Conservation (phyloP, 1,140 invertebrate species). For the Eubasilissa regina region DNA sequence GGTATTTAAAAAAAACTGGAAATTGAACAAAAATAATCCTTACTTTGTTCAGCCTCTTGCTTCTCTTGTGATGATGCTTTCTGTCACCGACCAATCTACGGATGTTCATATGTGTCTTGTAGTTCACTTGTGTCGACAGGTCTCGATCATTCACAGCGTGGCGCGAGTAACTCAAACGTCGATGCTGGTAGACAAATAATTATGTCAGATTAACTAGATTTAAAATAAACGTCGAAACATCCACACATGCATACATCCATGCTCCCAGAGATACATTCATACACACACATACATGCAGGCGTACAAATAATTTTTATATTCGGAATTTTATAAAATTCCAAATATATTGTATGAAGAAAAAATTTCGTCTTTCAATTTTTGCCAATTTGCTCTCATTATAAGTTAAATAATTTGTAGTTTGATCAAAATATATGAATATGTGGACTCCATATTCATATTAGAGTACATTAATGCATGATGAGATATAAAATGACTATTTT, state of each 20-base stretch:
- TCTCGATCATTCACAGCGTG: slow-evolving; percentile 92
- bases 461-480: too few relatives aligned
- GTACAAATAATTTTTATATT: background rate
- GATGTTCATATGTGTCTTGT: slow-evolving; percentile 93
- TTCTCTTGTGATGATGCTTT: slow-evolving; percentile 85
- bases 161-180: slow-evolving; percentile 90
- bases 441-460: too few relatives aligned
- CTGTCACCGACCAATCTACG: slow-evolving; percentile 87
- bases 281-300: slow-evolving; percentile 34
- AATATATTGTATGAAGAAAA: too few relatives aligned
- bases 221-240: slow-evolving; percentile 30
- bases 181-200: slow-evolving; percentile 78
- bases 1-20: too few relatives aligned
- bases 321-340: too few relatives aligned
- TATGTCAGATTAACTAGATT: slow-evolving; percentile 22
- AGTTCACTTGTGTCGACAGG: slow-evolving; percentile 89
- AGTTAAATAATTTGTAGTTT: too few relatives aligned
- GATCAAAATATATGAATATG: too few relatives aligned
- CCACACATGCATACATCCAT: slow-evolving; percentile 33
- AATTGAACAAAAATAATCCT: background rate
- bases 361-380: too few relatives aligned
- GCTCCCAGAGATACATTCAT: slow-evolving; percentile 11
- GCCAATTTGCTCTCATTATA: too few relatives aligned
- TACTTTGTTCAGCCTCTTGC: slow-evolving; percentile 79
- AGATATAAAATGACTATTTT: too few relatives aligned